Percentiles rank a stretch among this genome's conserved stretches.
Evolutionary conservation across 1,140 invertebrate species (phyloP).

Genomic region (Phortica variegata): DNA sequence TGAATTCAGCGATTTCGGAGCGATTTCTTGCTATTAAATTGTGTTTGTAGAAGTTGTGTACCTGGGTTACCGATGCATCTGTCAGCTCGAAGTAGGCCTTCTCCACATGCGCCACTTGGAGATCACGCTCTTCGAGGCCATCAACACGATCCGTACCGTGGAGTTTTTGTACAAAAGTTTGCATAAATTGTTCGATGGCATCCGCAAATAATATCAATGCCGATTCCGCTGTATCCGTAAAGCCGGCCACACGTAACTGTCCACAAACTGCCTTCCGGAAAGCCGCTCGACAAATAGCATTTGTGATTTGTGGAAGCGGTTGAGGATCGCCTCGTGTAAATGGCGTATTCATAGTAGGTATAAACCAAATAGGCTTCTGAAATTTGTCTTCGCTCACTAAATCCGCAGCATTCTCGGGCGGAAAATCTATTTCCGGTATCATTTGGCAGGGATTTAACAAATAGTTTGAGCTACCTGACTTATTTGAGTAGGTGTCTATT

Average conservation of each 20-base stretch:
- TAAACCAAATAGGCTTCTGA: conserved; percentile 54
- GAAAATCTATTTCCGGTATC: conserved; percentile 54
- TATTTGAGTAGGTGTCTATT: conserved; percentile 53
- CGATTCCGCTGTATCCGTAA: conserved; percentile 50
- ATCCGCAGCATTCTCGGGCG: conserved; percentile 50
- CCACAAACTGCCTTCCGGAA: conserved; percentile 50
- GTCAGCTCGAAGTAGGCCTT: conserved; percentile 39
- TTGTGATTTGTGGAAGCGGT: conserved; percentile 34
- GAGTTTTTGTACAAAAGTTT: conserved; percentile 35
- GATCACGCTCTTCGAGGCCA: conserved; percentile 10
- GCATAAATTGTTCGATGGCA: conserved; percentile 45
- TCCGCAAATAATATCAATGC: conserved; percentile 41
- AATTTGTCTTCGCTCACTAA: conserved; percentile 46
- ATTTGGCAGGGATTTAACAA: conserved; percentile 52
- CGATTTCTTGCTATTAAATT: conserved; percentile 47
- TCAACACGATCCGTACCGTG: conserved; percentile 25
- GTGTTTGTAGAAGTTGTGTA: conserved; percentile 56
- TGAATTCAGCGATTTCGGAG: conserved; percentile 45
- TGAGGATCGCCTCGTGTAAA: conserved; percentile 44
- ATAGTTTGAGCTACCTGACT: conserved; percentile 49
- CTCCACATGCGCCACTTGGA: conserved; percentile 30
- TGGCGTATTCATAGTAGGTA: conserved; percentile 37
- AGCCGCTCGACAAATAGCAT: conserved; percentile 23
- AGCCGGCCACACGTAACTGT: conserved; percentile 44
- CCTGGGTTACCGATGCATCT: conserved; percentile 39